These are phyloP conservation scores for Amphiprion percula DNA, from an alignment of 2,113 vertebrate species.

Conservation along the genomic window DNA sequence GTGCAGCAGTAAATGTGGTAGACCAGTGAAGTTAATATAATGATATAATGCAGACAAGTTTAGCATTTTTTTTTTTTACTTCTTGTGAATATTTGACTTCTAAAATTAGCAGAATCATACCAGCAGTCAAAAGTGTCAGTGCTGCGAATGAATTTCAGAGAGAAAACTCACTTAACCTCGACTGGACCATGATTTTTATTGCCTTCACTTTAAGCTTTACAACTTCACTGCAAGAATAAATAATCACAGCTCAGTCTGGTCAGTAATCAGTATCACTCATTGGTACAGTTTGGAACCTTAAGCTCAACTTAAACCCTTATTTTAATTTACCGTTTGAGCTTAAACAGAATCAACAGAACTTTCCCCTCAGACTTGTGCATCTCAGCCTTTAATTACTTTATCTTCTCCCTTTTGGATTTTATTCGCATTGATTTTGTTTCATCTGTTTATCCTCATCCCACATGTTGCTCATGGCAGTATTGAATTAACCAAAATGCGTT, in stretches of 20 bases:
- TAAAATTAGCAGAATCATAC: not conserved
- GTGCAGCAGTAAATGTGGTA: too few species aligned
- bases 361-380: not conserved
- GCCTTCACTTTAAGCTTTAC: not conserved
- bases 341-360: not conserved
- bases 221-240: conserved; percentile 9
- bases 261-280: not conserved
- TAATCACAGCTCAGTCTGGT: not conserved
- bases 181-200: conserved; percentile 10
- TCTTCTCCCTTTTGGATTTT: not conserved
- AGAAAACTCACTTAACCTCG: not conserved
- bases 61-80: not conserved
- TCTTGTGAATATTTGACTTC: not conserved
- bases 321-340: not conserved
- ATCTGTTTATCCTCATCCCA: conserved; percentile 1
- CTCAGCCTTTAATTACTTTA: not conserved
- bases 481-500: conserved; percentile 22
- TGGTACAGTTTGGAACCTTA: not conserved
- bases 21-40: not conserved
- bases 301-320: not conserved
- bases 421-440: conserved; percentile 43
- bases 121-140: conserved; percentile 1
- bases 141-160: conserved; percentile 10
- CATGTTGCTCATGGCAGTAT: conserved; percentile 7
- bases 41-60: not conserved